phyloP scores from a whole-genome alignment of 2,113 vertebrate species.

The Caretta caretta region DNA sequence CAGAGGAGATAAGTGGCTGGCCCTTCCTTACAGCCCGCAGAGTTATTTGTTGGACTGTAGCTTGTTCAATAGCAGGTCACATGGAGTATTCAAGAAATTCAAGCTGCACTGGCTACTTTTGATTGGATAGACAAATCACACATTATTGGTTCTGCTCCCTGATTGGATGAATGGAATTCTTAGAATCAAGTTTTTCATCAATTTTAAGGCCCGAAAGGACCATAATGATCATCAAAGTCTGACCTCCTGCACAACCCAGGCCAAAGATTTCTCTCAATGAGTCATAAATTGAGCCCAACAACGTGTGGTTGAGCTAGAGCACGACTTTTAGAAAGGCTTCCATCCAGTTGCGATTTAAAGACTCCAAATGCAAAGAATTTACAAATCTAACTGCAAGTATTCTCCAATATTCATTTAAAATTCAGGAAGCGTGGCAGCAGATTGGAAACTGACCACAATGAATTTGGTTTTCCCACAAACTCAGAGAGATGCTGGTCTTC shows the following conservation, averaged over 20 bases:
- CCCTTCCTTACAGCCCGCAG: background rate
- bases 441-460: background rate
- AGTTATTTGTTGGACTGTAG: background rate
- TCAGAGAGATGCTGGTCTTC: background rate
- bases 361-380: background rate
- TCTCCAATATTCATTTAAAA: background rate
- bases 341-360: background rate
- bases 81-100: background rate
- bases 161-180: background rate
- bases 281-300: background rate
- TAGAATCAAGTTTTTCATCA: background rate
- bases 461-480: background rate
- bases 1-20: background rate
- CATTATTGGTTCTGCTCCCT: background rate
- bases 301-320: background rate
- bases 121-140: background rate
- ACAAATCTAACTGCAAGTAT: background rate
- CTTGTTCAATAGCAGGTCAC: background rate
- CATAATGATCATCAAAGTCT: background rate
- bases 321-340: background rate
- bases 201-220: background rate
- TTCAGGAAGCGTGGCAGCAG: background rate
- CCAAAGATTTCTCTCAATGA: background rate
- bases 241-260: background rate
- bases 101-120: rapidly evolving